These are phyloP conservation scores for Cynopterus brachyotis DNA, from an alignment of 2,113 vertebrate species.

Conservation along the genomic window DNA sequence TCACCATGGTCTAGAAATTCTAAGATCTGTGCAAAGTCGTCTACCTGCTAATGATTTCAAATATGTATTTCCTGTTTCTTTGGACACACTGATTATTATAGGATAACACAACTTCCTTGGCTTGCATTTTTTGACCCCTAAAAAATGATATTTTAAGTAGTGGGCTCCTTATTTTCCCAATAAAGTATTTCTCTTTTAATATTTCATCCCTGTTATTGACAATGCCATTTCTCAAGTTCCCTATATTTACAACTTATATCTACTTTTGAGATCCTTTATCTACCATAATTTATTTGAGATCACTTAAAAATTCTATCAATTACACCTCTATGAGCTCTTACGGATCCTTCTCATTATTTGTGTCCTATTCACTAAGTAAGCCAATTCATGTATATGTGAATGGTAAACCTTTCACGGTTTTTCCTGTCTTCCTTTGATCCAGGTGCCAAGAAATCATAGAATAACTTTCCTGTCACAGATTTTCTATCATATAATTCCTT, in stretches of 20 bases:
- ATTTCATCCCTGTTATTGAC: neutral
- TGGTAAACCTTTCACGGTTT: neutral
- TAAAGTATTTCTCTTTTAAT: neutral
- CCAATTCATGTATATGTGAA: neutral
- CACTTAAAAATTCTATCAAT: neutral
- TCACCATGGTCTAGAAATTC: neutral
- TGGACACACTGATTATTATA: neutral
- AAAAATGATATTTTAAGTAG: neutral
- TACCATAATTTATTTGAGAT: slow-evolving; percentile 1
- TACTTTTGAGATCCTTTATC: neutral
- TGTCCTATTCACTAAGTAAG: neutral
- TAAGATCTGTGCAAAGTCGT: neutral
- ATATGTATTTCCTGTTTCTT: neutral
- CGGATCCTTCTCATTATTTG: neutral
- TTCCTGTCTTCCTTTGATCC: neutral
- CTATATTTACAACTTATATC: neutral
- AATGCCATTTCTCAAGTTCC: neutral
- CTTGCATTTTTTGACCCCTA: neutral
- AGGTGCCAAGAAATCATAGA: neutral
- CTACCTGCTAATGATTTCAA: neutral
- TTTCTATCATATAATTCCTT: neutral
- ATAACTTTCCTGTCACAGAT: neutral
- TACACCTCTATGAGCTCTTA: neutral
- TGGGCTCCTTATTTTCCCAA: neutral
- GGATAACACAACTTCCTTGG: neutral